Evolutionary conservation across 92 coral and sea anemone species (phyloP), one percentile per base, ranked within the genome.

Genomic region (Porites rus): DNA sequence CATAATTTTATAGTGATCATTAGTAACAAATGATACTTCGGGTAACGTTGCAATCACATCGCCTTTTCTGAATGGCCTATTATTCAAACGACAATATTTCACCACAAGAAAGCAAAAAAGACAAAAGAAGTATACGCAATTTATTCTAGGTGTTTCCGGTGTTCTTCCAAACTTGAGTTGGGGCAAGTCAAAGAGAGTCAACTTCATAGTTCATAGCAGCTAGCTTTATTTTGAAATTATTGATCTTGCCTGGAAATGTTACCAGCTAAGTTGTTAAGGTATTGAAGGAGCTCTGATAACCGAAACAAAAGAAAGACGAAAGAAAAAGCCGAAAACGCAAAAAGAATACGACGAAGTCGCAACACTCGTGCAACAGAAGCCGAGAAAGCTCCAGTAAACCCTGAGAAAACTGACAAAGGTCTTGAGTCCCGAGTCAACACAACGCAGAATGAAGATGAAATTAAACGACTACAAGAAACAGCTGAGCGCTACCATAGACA

Each of bases 401-500:
- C 17, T 0, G 76, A 52, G 21, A 38, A 80, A 68, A 17, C 43
- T 14, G 76, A 14, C 17, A 3, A 38, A 70, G 67, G 28, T 25
- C 28, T 25, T 25, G 28, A 25, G 28, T 25, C 28, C 28, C 28
- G 28, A 25, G 28, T 25, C 28, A 25, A 25, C 28, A 25, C 71
- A 24, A 61, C 1, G 9, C 60, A 11, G 0, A 60, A 12, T 1
- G 54, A 13, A 10, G 38, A 70, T 38, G 54, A 66, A 80, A 21
- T 14, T 11, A 67, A 67, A 61, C 1, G 14, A 38, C 21, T 2
- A 21, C 22, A 56, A 7, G 84, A 52, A 22, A 58, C 9, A 14
- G 90, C 84, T 0, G 72, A 52, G 61, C 85, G 85, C 8, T 86
- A 78, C 52, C 82, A 86, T 69, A 70, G 70, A 12, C 90, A 86